Conservation (phyloP, 2,797 vertebrate genomes). For the Malacoctenus gilli region DNA sequence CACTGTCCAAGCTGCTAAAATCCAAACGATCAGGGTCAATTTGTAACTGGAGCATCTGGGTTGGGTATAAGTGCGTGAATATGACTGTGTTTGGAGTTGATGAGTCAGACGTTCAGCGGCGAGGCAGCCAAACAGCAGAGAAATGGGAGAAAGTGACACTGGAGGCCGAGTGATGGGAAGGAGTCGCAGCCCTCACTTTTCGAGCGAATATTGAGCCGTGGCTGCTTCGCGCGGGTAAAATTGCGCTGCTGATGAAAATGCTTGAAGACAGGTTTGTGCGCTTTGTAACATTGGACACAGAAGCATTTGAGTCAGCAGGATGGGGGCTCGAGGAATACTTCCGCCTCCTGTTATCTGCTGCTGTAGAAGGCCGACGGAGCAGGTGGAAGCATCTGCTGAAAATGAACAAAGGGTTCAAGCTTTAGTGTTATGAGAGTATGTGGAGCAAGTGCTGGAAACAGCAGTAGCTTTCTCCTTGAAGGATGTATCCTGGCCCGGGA, state of each 20-base stretch:
- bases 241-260: slow-evolving; percentile 1
- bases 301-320: slow-evolving; percentile 20
- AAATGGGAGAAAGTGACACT: slow-evolving; percentile 9
- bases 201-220: slow-evolving; percentile 8
- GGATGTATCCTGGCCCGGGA: no score
- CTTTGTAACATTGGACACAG: neutral
- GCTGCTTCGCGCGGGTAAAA: slow-evolving; percentile 3
- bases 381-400: slow-evolving; percentile 1
- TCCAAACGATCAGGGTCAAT: neutral
- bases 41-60: neutral
- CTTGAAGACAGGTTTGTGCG: neutral
- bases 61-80: slow-evolving; percentile 17
- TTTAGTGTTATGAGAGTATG: slow-evolving; percentile 20
- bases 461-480: slow-evolving; percentile 40
- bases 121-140: neutral
- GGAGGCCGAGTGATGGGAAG: slow-evolving; percentile 2
- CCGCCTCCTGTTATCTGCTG: slow-evolving; percentile 7
- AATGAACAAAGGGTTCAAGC: neutral
- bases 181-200: slow-evolving; percentile 22
- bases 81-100: slow-evolving; percentile 16
- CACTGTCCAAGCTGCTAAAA: no score
- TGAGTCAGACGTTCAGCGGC: slow-evolving; percentile 37
- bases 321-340: neutral
- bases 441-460: no score
- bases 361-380: no score